Evolutionary conservation across 2,113 vertebrate species (phyloP).

Genomic region (Geococcyx californianus): DNA sequence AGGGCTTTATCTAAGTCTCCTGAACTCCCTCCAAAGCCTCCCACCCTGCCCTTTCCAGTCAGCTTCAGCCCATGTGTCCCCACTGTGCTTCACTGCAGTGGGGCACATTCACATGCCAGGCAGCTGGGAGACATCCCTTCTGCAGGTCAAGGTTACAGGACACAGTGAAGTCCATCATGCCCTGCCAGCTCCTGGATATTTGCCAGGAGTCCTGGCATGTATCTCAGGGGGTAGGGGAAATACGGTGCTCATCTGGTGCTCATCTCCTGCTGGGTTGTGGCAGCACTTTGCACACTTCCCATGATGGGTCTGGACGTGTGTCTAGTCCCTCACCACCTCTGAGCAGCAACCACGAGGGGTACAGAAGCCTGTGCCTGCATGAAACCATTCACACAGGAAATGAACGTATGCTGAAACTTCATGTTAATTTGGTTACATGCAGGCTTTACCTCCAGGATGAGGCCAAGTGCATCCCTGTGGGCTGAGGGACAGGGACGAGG

Average conservation of each 20-base stretch:
- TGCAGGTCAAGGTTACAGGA: not conserved
- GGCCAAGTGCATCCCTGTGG: not conserved
- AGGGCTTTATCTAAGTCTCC: not conserved
- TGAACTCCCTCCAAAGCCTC: not conserved
- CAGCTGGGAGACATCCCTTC: not conserved
- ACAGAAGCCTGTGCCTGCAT: not conserved
- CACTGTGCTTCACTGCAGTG: fast-evolving
- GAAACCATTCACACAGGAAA: fast-evolving
- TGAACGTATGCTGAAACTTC: not conserved
- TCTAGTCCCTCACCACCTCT: not conserved
- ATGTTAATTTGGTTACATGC: not conserved
- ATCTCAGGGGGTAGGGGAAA: fast-evolving
- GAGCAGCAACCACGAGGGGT: not conserved
- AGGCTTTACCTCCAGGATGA: not conserved
- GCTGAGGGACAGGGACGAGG: not conserved
- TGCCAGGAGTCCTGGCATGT: not conserved
- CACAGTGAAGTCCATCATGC: not conserved
- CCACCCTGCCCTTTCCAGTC: not conserved
- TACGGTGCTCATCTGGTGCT: no score
- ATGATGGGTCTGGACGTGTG: fast-evolving
- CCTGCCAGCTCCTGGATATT: not conserved
- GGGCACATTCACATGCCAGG: no score
- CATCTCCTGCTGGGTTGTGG: not conserved
- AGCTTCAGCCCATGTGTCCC: not conserved
- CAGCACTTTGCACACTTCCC: not conserved